These are phyloP conservation scores for Notodonta dromedarius DNA, from an alignment of 2,888 invertebrate species.

Conservation along the genomic window DNA sequence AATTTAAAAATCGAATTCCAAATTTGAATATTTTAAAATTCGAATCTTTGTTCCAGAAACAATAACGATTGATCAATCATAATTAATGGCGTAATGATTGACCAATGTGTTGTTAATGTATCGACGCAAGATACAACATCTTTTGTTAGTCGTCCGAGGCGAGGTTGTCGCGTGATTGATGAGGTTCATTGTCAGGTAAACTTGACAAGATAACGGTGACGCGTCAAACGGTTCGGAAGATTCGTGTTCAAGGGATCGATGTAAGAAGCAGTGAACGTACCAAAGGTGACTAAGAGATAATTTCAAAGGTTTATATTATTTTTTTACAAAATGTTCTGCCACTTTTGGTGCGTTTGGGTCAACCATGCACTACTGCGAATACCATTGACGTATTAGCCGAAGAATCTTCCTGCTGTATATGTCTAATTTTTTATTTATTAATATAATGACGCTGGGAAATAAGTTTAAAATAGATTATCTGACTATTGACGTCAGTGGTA, in stretches of 20 bases:
- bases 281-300: conserved; percentile 37
- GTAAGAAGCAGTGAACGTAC: conserved; percentile 30
- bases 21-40: conserved; percentile 11
- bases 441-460: neutral
- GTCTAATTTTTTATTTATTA: neutral
- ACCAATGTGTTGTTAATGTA: conserved; percentile 28
- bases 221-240: conserved; percentile 71
- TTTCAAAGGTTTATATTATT: conserved; percentile 12
- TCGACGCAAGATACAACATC: conserved; percentile 51
- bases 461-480: neutral
- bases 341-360: conserved; percentile 26
- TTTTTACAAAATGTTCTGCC: conserved; percentile 12
- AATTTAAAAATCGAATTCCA: conserved; percentile 17
- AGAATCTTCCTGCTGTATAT: neutral
- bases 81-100: conserved; percentile 20
- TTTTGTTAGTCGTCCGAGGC: conserved; percentile 69
- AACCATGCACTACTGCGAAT: conserved; percentile 21
- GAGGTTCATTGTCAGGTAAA: conserved; percentile 73
- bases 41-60: neutral
- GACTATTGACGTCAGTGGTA: conserved; percentile 3
- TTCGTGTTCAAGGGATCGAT: conserved; percentile 43
- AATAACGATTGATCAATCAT: conserved; percentile 13
- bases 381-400: conserved; percentile 15
- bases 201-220: conserved; percentile 52
- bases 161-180: conserved; percentile 76